phyloP scores from a whole-genome alignment of 2,113 vertebrate genomes.

The Tricholaema leucomelas region DNA sequence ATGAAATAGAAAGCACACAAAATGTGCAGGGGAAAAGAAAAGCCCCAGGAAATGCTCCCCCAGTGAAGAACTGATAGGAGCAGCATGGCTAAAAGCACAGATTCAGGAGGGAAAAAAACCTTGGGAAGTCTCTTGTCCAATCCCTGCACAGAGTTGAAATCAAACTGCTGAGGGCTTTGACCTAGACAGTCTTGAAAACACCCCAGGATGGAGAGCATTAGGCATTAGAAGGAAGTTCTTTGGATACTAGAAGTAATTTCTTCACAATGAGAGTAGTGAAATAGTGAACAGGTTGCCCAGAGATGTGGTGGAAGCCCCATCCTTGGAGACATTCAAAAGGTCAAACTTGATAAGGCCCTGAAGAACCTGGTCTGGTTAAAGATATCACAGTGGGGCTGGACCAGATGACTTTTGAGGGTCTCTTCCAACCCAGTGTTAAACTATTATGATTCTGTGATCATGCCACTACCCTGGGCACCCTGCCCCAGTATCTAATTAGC shows the following conservation, averaged over 20 bases:
- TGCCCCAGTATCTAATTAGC: background rate
- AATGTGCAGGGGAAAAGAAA: background rate
- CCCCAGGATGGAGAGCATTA: background rate
- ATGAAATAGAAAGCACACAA: background rate
- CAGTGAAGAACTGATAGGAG: background rate
- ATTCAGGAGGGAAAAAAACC: background rate
- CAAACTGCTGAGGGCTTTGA: background rate
- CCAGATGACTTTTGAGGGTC: too few species aligned
- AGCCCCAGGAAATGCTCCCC: background rate
- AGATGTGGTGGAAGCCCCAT: too few species aligned
- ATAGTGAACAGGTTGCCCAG: too few species aligned
- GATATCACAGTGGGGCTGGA: too few species aligned
- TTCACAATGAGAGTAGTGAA: too few species aligned
- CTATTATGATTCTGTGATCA: too few species aligned
- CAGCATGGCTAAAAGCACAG: background rate
- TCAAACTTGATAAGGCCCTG: too few species aligned
- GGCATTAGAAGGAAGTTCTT: too few species aligned
- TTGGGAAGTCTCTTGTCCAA: background rate
- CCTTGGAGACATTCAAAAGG: too few species aligned
- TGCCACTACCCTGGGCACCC: background rate
- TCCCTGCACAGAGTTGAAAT: background rate
- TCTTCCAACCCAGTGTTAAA: too few species aligned
- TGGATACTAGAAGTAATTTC: too few species aligned
- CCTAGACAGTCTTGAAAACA: background rate
- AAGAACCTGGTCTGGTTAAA: too few species aligned